Percentiles rank a stretch among this genome's conserved stretches.
Conservation (phyloP, 2,797 vertebrate genomes). For the Malacoctenus gilli region DNA sequence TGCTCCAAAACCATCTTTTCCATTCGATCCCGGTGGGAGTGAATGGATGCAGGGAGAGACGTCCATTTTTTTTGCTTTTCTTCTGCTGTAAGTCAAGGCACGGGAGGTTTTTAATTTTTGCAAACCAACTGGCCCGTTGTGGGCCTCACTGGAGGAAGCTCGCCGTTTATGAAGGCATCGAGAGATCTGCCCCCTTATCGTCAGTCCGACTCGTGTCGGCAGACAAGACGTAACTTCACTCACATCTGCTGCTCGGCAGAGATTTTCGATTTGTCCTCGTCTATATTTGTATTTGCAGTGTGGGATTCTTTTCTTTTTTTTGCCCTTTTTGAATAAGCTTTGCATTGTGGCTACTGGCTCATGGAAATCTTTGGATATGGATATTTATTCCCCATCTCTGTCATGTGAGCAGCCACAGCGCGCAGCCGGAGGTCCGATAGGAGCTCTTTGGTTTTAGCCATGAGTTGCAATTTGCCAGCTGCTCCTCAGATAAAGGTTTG, state of each 20-base stretch:
- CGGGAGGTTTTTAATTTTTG: constrained; percentile 40
- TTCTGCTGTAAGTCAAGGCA: constrained; percentile 2
- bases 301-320: no score
- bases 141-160: no score
- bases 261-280: background rate
- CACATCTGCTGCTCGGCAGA: constrained; percentile 18
- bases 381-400: no score
- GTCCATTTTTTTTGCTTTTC: constrained; percentile 4
- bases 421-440: no score
- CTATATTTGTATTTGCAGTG: constrained; percentile 1
- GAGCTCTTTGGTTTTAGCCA: no score
- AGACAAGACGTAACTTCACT: constrained; percentile 3
- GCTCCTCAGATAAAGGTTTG: no score
- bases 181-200: constrained; percentile 17
- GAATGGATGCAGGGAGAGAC: constrained; percentile 28
- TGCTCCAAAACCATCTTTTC: constrained; percentile 65
- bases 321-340: no score
- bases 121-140: no score
- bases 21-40: constrained; percentile 48
- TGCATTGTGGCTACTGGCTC: no score
- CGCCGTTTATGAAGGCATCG: constrained; percentile 12
- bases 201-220: constrained; percentile 2
- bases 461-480: no score
- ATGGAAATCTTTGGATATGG: no score
- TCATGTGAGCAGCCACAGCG: no score